Conservation (phyloP, 2,888 invertebrate genomes). For the Lasius fuliginosus region DNA sequence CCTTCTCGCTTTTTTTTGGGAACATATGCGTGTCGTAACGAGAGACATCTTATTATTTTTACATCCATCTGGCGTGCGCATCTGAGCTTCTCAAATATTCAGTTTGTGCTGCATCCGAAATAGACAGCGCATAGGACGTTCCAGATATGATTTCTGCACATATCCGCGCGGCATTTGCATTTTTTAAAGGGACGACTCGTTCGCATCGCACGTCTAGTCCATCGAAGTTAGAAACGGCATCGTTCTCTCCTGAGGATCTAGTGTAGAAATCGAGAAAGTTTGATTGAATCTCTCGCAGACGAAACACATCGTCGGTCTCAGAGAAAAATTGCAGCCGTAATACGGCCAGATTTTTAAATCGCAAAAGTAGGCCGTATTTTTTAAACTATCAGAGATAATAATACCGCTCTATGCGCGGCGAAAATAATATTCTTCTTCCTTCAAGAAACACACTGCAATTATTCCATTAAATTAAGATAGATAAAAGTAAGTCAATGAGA, state of each 20-base stretch:
- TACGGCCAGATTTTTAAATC: background rate
- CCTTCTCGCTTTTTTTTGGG: background rate
- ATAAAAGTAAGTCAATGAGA: background rate
- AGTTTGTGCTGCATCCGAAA: background rate
- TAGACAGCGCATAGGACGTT: background rate
- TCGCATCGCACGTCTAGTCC: background rate
- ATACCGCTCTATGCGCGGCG: background rate
- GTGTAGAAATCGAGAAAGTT: slow-evolving; percentile 67
- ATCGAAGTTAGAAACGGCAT: slow-evolving; percentile 61
- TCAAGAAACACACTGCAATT: background rate
- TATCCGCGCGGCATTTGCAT: slow-evolving; percentile 26
- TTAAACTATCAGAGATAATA: background rate
- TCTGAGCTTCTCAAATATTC: slow-evolving; percentile 22
- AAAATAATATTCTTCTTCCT: background rate
- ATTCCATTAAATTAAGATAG: background rate
- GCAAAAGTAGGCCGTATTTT: slow-evolving; percentile 43
- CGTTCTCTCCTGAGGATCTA: slow-evolving; percentile 56
- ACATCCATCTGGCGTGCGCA: background rate
- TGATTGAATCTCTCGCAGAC: slow-evolving; percentile 67
- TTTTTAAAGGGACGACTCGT: slow-evolving; percentile 17
- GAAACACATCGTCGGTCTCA: slow-evolving; percentile 18
- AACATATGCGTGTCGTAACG: slow-evolving; percentile 9
- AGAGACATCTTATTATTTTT: slow-evolving; percentile 46
- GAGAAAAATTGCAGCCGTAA: slow-evolving; percentile 1
- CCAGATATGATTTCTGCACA: slow-evolving; percentile 21